Base-by-base conservation (phyloP, 2,888 invertebrate species). In the Drosophila bunnanda region DNA sequence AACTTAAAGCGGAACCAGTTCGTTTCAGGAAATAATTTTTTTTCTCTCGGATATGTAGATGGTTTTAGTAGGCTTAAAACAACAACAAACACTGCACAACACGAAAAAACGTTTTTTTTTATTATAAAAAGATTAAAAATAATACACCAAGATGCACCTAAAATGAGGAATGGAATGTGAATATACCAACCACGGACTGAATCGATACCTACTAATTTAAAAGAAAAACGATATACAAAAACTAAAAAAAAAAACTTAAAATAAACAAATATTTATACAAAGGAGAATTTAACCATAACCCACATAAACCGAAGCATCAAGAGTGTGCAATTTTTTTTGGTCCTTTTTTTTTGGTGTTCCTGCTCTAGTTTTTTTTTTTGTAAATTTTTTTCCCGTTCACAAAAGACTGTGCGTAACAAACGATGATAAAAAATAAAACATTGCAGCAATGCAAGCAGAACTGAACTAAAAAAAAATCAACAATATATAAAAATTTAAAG, bases 151-250 rank as follows among this genome's bases (percentile, higher is more conserved):
- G 28, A 32, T 41, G 48, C 62, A 36, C 59, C 43, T 56, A 30
- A 39, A 36, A 41, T n/a, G 8, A 53, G 7, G 20, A 32, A 58
- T 65, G 75, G 72, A 73, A 60, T 46, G 38, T 54, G 38, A 56
- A 65, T 69, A 58, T 67, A 76, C 62, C 65, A 57, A 61, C 59
- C 68, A 76, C 62, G 77, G 66, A 59, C 73, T 59, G 52, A 46
- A 60, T 30, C 62, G 44, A 56, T 59, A 74, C 56, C 65, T 62
- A 68, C 65, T 57, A 70, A 58, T 15, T 2, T 28, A 12, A 53
- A 57, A 44, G n/a, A n/a, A 48, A 57, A 20, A 50, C 5, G 22
- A 34, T 15, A 34, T 32, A 48, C 0, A 17, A 30, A 30, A 30
- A 25, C 10, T n/a, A 46, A 17, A 30, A 34, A 17, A 22, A 38